Base-by-base conservation (phyloP, 1,140 invertebrate species). In the Potamilus streckersoni region DNA sequence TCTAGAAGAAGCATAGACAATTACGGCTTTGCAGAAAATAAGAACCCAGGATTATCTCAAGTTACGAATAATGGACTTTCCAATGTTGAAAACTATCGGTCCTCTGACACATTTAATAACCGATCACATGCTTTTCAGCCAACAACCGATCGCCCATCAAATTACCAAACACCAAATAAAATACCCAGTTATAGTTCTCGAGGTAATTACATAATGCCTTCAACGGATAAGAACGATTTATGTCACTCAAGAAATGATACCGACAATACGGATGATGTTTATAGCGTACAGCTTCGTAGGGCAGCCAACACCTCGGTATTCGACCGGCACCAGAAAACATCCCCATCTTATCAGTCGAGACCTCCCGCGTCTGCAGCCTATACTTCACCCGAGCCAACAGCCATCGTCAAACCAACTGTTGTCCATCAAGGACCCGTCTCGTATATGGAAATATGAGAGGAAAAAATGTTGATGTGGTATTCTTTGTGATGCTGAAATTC, bases 201-300 rank as follows among this genome's bases (percentile, higher is more conserved):
- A 23, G 49, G 49, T 27, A 63, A 56, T 61, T 65, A 56, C 20
- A 62, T 55, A 38, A 64, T 63, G 8, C 38, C 70, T n/a, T 60
- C 63, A 0, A 17, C n/a, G 17, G 61, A 73, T 58, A 57, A 49
- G 17, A 31, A 67, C 11, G 16, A 27, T 63, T 58, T 23, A n/a
- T 63, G 1, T 27, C 38, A 3, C 4, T 56, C 23, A n/a, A 13
- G n/a, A 38, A 56, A 70, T 15, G 16, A 59, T 56, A 17, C 70
- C 20, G 70, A 77, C 17, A 66, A 77, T 19, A 49, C 23, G 15
- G 75, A 77, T 23, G 75, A 77, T 38, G 75, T 70, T 5, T 77
- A 77, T 23, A 23, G 75, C 61, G 75, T 71, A 15, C 72, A 49
- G 59, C 57, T 77, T 17, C 69, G 75, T 15, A 64, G 60, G 23